Base-by-base conservation (phyloP, 1,140 invertebrate genomes). In the Lepidurus packardi region DNA sequence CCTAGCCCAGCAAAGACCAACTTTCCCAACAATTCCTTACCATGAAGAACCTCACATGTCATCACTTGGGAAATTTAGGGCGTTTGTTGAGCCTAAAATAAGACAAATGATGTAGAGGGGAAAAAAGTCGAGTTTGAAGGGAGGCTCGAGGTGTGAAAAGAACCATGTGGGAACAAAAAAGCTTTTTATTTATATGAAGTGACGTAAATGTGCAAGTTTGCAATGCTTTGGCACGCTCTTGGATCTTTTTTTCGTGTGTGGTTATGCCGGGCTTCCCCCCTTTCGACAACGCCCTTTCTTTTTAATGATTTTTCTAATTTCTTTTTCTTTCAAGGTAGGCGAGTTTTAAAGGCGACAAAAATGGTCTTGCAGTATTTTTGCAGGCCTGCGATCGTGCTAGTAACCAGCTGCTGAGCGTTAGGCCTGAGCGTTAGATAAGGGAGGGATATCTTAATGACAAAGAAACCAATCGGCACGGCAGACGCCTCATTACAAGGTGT, bases 1-100 rank as follows among this genome's bases (percentile, higher is more conserved):
- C 21, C 53, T 9, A 65, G 21, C 16, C 16, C 7, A 21, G 21
- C 16, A 65, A 13, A 65, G 53, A 21, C 16, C 1, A 16, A 65
- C 21, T 65, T 47, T 65, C 53, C 53, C 21, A 4, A 34, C 34
- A 34, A 21, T 65, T 21, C 1, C 13, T 65, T 21, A 21, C 21
- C 53, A 65, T 13, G 53, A 65, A 65, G 53, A 65, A 16, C 9
- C 53, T 65, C 53, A 65, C 16, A 65, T 65, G 53, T 65, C 53
- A 65, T 65, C 53, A 16, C 53, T 65, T n/a, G 13, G 53, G 53
- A 65, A 65, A 65, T 65, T 65, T 65, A 11, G 53, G 53, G 53
- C 16, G 53, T 65, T 65, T 65, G 53, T 65, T 65, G 53, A 65
- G 53, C 53, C 53, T 65, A 65, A 65, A 65, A 65, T 65, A 65